These are phyloP conservation scores for Gonocerus acuteangulatus DNA, from an alignment of 2,888 invertebrate genomes.

Conservation along the genomic window DNA sequence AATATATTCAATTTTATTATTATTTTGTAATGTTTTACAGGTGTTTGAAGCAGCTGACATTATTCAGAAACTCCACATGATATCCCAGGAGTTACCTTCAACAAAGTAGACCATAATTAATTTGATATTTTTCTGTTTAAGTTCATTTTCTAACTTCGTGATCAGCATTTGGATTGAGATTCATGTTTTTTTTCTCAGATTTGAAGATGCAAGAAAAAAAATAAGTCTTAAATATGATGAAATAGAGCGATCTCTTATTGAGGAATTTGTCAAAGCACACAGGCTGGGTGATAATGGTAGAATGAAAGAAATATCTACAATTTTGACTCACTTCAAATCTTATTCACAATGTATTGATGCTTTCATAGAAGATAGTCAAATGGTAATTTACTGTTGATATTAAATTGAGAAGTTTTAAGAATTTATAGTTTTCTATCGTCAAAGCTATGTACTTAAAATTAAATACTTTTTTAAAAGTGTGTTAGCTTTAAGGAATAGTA, in stretches of 20 bases:
- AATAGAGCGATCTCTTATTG: constrained; percentile 80
- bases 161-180: too few species aligned
- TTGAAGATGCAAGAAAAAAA: constrained; percentile 74
- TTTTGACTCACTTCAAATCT: constrained; percentile 91
- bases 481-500: too few species aligned
- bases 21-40: constrained; percentile 46
- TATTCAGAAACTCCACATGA: constrained; percentile 90
- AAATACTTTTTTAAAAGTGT: neutral
- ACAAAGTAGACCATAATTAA: constrained; percentile 53
- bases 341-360: constrained; percentile 94
- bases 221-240: constrained; percentile 84
- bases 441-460: neutral
- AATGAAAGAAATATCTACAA: constrained; percentile 89
- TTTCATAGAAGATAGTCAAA: constrained; percentile 93
- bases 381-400: constrained; percentile 54
- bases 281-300: constrained; percentile 71
- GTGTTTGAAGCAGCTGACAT: constrained; percentile 93
- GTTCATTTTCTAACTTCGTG: too few species aligned
- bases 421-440: neutral
- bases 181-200: constrained; percentile 46
- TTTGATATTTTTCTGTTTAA: too few species aligned
- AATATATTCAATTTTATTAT: too few species aligned
- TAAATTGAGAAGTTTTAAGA: neutral
- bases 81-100: constrained; percentile 87
- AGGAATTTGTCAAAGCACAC: constrained; percentile 88